These are phyloP conservation scores for Diorhabda elongata DNA, from an alignment of 1,140 invertebrate species.

Conservation along the genomic window DNA sequence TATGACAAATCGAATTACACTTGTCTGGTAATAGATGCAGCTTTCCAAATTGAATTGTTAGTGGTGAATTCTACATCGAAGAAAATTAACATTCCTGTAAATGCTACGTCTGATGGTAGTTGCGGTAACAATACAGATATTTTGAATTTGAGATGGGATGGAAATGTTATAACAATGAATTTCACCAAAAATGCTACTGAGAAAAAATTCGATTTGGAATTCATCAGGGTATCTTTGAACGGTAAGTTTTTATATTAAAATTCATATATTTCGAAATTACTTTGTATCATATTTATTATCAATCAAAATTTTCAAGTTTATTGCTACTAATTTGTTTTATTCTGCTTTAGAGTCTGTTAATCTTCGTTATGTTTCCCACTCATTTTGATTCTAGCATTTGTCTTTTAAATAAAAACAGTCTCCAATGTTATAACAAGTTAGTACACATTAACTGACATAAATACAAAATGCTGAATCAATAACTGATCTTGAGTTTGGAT, in stretches of 20 bases:
- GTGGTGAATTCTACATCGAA: conserved; percentile 34
- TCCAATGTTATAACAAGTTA: too few species aligned
- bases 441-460: too few species aligned
- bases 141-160: conserved; percentile 49
- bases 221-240: conserved; percentile 1
- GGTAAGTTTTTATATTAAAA: neutral
- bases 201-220: conserved; percentile 23
- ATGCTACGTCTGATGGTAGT: conserved; percentile 46
- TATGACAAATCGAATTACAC: conserved; percentile 48
- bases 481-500: too few species aligned
- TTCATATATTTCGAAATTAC: too few species aligned
- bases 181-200: conserved; percentile 50
- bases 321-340: too few species aligned
- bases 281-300: too few species aligned
- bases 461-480: too few species aligned
- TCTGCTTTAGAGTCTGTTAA: too few species aligned
- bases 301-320: too few species aligned
- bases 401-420: too few species aligned
- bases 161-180: conserved; percentile 40
- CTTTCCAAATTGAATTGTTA: conserved; percentile 57
- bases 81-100: conserved; percentile 49
- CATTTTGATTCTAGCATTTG: too few species aligned
- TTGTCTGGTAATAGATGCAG: conserved; percentile 61
- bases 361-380: too few species aligned
- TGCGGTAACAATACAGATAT: conserved; percentile 49